Percentiles rank a stretch among this genome's conserved stretches.
Evolutionary conservation across 2,888 invertebrate genomes (phyloP).

Genomic region (Coenonympha glycerion): DNA sequence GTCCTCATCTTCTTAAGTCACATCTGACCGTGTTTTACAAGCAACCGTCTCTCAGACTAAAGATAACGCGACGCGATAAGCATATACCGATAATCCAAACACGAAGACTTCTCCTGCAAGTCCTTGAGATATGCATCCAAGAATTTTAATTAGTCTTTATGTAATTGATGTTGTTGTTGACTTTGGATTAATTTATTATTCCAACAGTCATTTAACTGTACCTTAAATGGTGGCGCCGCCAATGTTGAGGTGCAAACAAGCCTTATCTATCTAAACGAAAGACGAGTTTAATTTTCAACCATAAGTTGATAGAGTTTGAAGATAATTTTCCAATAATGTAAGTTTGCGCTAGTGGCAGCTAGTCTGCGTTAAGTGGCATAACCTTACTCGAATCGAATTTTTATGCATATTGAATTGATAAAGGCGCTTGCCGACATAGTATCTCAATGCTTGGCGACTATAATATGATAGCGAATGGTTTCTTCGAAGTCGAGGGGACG

Average conservation of each 20-base stretch:
- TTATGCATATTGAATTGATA: constrained; percentile 34
- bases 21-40: neutral
- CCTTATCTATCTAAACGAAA: constrained; percentile 12
- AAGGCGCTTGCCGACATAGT: constrained; percentile 24
- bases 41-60: constrained; percentile 3
- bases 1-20: too few relatives aligned
- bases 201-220: constrained; percentile 40
- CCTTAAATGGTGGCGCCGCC: constrained; percentile 48
- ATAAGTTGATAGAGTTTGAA: constrained; percentile 21
- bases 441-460: constrained; percentile 16
- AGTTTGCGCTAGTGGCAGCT: too few relatives aligned
- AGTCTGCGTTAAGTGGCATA: neutral
- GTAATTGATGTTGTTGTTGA: constrained; percentile 41
- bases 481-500: constrained; percentile 13
- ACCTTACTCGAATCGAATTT: constrained; percentile 38
- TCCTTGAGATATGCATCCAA: constrained; percentile 30
- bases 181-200: constrained; percentile 50
- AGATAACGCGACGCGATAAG: constrained; percentile 19
- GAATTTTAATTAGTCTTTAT: constrained; percentile 50
- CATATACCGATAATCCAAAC: constrained; percentile 18
- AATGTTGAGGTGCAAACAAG: constrained; percentile 46
- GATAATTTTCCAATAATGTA: constrained; percentile 7
- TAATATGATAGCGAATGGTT: constrained; percentile 16
- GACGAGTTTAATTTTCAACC: neutral
- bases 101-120: constrained; percentile 13